Evolutionary conservation across 2,888 invertebrate species (phyloP).

Genomic region (Cephonodes hylas): DNA sequence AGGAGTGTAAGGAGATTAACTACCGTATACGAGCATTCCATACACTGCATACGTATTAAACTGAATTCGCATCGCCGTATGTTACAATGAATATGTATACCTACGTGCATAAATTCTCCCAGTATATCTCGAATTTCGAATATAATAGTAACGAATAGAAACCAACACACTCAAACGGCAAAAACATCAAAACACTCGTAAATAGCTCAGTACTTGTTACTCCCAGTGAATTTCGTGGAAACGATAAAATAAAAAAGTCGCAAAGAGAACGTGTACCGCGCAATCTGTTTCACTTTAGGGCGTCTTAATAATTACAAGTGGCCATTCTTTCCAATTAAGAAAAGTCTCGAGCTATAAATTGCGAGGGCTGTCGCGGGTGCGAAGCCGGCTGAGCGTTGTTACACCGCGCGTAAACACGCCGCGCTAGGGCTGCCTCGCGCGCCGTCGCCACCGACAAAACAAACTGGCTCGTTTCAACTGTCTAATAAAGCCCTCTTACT

Average conservation of each 20-base stretch:
- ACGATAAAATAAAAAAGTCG: constrained; percentile 54
- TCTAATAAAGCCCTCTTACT: constrained; percentile 66
- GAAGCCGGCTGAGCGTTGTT: constrained; percentile 55
- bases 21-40: constrained; percentile 39
- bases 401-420: constrained; percentile 68
- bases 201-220: neutral
- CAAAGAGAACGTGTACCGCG: constrained; percentile 59
- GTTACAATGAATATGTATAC: neutral
- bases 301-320: constrained; percentile 81
- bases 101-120: neutral
- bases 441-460: constrained; percentile 31
- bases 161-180: neutral
- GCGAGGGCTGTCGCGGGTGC: constrained; percentile 70
- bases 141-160: neutral
- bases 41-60: constrained; percentile 37
- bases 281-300: constrained; percentile 81
- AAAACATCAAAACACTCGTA: neutral
- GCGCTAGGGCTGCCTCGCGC: constrained; percentile 58
- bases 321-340: constrained; percentile 81
- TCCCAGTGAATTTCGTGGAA: constrained; percentile 17
- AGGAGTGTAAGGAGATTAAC: constrained; percentile 56
- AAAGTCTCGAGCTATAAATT: constrained; percentile 79
- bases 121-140: too few relatives aligned
- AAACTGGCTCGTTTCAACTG: constrained; percentile 54
- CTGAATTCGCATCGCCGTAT: neutral